These are phyloP conservation scores for Therioaphis trifolii DNA, from an alignment of 2,888 invertebrate species.

Conservation along the genomic window DNA sequence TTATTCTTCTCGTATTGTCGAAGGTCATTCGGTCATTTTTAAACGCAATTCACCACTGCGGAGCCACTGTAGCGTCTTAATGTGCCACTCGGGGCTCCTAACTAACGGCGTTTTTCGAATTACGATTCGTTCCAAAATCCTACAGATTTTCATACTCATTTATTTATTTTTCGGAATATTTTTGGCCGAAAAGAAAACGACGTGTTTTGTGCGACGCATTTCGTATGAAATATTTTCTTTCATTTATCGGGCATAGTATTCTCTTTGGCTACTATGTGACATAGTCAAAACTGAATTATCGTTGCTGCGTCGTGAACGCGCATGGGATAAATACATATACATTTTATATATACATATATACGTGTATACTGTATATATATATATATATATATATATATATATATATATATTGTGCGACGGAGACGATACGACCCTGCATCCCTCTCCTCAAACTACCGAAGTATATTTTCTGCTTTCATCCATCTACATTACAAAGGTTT, in stretches of 20 bases:
- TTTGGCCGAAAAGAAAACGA: neutral
- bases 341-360: too few species aligned
- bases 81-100: neutral
- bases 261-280: neutral
- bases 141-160: neutral
- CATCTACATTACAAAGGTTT: conserved; percentile 28
- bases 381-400: too few species aligned
- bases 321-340: too few species aligned
- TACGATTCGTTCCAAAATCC: neutral
- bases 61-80: neutral
- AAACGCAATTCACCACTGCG: neutral
- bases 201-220: too few species aligned
- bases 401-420: neutral
- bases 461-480: conserved; percentile 29
- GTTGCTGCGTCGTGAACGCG: neutral
- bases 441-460: too few species aligned
- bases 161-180: neutral
- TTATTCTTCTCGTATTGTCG: neutral
- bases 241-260: neutral
- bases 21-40: neutral
- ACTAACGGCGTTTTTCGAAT: neutral
- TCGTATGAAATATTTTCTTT: conserved; percentile 28
- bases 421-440: too few species aligned
- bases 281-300: conserved; percentile 35
- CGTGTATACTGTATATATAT: too few species aligned